Evolutionary conservation across 2,888 invertebrate species (phyloP).

Genomic region (Temnothorax ravouxi): DNA sequence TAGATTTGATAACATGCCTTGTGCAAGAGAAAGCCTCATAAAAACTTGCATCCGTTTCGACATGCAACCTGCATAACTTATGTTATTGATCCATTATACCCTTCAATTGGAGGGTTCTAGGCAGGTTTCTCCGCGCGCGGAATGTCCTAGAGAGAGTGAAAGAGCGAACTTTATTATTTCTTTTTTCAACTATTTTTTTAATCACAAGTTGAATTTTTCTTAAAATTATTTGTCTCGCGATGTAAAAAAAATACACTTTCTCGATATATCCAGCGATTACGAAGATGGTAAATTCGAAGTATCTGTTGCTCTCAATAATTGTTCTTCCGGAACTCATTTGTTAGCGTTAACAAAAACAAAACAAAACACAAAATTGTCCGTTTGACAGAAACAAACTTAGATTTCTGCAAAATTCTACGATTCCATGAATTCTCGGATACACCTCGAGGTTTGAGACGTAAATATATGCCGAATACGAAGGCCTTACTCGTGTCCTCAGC

Average conservation of each 20-base stretch:
- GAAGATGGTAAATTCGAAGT: background rate
- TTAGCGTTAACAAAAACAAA: background rate
- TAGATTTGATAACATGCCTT: background rate
- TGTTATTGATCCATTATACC: slow-evolving; percentile 34
- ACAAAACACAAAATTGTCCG: background rate
- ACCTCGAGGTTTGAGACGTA: background rate
- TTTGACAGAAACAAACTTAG: background rate
- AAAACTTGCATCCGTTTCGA: slow-evolving; percentile 9
- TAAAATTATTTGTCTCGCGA: background rate
- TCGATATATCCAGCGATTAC: background rate
- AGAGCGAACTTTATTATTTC: background rate
- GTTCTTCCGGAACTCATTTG: background rate
- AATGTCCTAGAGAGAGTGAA: background rate
- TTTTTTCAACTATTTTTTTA: background rate
- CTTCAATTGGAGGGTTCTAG: slow-evolving; percentile 29
- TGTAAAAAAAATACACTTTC: background rate
- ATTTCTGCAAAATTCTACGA: background rate
- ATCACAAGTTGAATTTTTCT: background rate
- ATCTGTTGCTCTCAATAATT: background rate
- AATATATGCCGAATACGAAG: background rate
- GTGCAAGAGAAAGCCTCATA: slow-evolving; percentile 17
- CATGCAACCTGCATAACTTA: slow-evolving; percentile 32
- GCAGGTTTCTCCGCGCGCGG: background rate
- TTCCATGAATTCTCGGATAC: background rate
- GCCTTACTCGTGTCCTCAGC: background rate